Evolutionary conservation across 2,888 invertebrate species (phyloP).

Genomic region (Drosophila falleni): DNA sequence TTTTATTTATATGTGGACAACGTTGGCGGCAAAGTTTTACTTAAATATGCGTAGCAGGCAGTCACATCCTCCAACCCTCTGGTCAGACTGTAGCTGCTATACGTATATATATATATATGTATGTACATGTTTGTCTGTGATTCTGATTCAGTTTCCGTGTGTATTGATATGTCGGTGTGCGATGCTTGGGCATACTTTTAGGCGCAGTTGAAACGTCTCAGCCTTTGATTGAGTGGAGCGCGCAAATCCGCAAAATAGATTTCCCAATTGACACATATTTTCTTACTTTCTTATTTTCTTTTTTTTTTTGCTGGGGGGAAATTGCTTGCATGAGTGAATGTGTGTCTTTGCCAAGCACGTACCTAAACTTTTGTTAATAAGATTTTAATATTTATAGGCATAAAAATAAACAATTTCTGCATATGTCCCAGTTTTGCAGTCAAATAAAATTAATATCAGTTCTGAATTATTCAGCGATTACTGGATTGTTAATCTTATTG

Average conservation of each 20-base stretch:
- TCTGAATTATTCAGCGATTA: slow-evolving; percentile 20
- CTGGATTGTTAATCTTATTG: neutral
- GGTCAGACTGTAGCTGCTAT: slow-evolving; percentile 36
- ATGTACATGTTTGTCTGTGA: slow-evolving; percentile 14
- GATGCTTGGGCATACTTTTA: slow-evolving; percentile 65
- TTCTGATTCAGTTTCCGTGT: slow-evolving; percentile 30
- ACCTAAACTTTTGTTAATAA: slow-evolving; percentile 53
- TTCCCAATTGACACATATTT: slow-evolving; percentile 81
- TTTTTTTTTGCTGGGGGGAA: neutral
- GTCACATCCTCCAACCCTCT: slow-evolving; percentile 9
- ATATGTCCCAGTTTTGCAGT: neutral
- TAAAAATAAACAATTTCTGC: slow-evolving; percentile 1
- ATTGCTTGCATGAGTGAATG: slow-evolving; percentile 46
- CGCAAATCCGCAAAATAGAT: slow-evolving; percentile 81
- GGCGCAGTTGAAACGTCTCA: slow-evolving; percentile 58
- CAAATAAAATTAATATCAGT: slow-evolving; percentile 6
- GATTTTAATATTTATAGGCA: slow-evolving; percentile 75
- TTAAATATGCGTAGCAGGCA: slow-evolving; percentile 72
- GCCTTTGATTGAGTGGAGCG: slow-evolving; percentile 77
- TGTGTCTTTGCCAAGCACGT: slow-evolving; percentile 30
- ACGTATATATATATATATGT: slow-evolving; percentile 8
- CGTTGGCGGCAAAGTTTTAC: slow-evolving; percentile 67
- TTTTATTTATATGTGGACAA: slow-evolving; percentile 81
- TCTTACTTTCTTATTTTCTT: slow-evolving; percentile 17
- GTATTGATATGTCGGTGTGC: slow-evolving; percentile 53